phyloP scores from a whole-genome alignment of 2,797 vertebrate genomes.

The Hyperoplus lanceolatus region DNA sequence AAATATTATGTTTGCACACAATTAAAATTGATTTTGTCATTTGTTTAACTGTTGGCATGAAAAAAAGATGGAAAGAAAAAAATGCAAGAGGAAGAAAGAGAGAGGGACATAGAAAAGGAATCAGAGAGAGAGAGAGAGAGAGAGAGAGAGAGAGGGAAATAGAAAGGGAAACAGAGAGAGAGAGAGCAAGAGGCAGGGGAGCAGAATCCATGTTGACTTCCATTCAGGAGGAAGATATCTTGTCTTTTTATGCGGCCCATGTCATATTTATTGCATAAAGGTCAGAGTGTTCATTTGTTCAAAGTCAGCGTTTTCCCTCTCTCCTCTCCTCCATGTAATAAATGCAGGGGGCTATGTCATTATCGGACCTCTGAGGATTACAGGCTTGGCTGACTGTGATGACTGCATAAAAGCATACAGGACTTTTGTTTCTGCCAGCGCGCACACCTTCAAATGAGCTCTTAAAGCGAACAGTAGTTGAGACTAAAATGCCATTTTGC shows the following conservation, averaged over 20 bases:
- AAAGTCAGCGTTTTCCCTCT: conserved; percentile 90
- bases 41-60: conserved; percentile 49
- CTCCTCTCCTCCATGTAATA: conserved; percentile 87
- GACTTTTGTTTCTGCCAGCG: conserved; percentile 85
- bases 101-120: conserved; percentile 6
- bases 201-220: conserved; percentile 89
- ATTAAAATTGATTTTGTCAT: conserved; percentile 58
- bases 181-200: conserved; percentile 79
- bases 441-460: conserved; percentile 81
- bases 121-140: conserved; percentile 5
- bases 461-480: conserved; percentile 71
- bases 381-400: conserved; percentile 89
- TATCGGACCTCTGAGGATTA: conserved; percentile 89
- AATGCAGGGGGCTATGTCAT: conserved; percentile 90
- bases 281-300: conserved; percentile 92
- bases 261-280: conserved; percentile 96
- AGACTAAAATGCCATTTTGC: conserved; percentile 74
- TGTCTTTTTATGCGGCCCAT: conserved; percentile 91
- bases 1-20: conserved; percentile 33
- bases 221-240: conserved; percentile 94
- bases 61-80: conserved; percentile 8
- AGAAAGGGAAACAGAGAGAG: conserved; percentile 34
- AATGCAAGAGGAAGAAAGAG: conserved; percentile 9
- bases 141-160: conserved; percentile 26
- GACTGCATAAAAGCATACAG: conserved; percentile 88